Evolutionary conservation across 2,797 vertebrate species (phyloP).

Genomic region (Chrosomus eos): DNA sequence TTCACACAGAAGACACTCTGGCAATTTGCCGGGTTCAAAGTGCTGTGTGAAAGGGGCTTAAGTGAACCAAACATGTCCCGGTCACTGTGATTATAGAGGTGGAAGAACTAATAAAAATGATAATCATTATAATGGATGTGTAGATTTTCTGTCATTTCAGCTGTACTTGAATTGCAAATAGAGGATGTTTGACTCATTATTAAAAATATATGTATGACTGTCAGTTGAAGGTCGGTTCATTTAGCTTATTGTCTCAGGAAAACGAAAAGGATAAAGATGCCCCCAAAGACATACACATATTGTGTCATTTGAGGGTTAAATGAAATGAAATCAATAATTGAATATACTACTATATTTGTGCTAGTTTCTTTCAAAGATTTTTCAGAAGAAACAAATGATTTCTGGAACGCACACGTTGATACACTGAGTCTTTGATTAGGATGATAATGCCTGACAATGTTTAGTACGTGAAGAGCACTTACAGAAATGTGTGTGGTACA

Average conservation of each 20-base stretch:
- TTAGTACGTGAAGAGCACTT: slow-evolving; percentile 27
- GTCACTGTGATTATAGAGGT: background rate
- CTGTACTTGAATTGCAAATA: slow-evolving; percentile 9
- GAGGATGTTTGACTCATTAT: background rate
- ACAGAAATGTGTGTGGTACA: background rate
- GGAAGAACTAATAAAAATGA: background rate
- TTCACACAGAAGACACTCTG: too few relatives aligned
- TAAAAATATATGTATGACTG: background rate
- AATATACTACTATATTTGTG: background rate
- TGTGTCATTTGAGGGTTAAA: background rate
- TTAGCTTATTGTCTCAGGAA: background rate
- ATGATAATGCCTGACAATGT: slow-evolving; percentile 28
- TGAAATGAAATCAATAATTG: background rate
- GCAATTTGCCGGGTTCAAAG: too few relatives aligned
- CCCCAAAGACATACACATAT: background rate
- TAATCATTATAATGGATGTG: background rate
- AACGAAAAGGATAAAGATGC: slow-evolving; percentile 3
- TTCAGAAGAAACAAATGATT: slow-evolving; percentile 2
- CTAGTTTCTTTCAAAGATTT: background rate
- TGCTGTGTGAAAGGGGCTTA: too few relatives aligned
- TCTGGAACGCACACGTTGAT: background rate
- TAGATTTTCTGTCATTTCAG: background rate
- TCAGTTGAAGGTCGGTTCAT: background rate
- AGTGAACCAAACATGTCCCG: background rate
- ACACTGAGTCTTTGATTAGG: slow-evolving; percentile 30